Base-by-base conservation (phyloP, 2,113 vertebrate species). In the Gallinago media region DNA sequence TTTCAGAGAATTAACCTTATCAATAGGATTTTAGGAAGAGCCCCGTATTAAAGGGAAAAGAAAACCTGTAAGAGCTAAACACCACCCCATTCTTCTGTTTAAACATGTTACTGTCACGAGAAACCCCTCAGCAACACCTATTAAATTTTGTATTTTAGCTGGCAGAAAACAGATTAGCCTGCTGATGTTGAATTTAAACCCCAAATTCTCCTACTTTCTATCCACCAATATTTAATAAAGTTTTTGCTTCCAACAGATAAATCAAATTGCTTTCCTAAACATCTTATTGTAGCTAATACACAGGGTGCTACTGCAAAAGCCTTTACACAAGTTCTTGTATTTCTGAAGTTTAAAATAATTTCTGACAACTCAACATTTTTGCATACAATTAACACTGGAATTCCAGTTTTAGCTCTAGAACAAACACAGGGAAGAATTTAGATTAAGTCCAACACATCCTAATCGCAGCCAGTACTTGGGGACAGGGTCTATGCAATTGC, bases 171-270 rank as follows among this genome's bases (percentile, higher is more conserved):
- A 42, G 21, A 52, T 67, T 50, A 49, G 13, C 5, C 56, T 78
- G 4, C 25, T 81, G 32, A 11, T 67, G 8, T 38, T 55, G 13
- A 94, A 94, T 91, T 66, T 44, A 59, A 91, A 58, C 5, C 4
- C 38, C 2, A 3, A 75, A 63, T 31, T 75, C 29, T 66, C 34
- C 40, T 54, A 15, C 52, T 38, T 89, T 82, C 34, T 55, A 74
- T 12, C 7, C 47, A 76, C 9, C 23, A 44, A 5, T 25, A 73
- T 40, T 31, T 70, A 0, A 0, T 25, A 36, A 6, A 84, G 8
- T 13, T 91, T 91, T 79, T 86, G 23, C 55, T 73, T 92, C 14
- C 36, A 80, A 40, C 7, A 40, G 9, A 77, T 15, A 6, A 9
- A 89, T 0, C 6, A 3, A 78, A 65, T 11, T 62, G 49, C 27